Percentiles rank a stretch among this genome's conserved stretches.
phyloP scores from a whole-genome alignment of 2,113 vertebrate genomes.

The Poecilia latipinna region DNA sequence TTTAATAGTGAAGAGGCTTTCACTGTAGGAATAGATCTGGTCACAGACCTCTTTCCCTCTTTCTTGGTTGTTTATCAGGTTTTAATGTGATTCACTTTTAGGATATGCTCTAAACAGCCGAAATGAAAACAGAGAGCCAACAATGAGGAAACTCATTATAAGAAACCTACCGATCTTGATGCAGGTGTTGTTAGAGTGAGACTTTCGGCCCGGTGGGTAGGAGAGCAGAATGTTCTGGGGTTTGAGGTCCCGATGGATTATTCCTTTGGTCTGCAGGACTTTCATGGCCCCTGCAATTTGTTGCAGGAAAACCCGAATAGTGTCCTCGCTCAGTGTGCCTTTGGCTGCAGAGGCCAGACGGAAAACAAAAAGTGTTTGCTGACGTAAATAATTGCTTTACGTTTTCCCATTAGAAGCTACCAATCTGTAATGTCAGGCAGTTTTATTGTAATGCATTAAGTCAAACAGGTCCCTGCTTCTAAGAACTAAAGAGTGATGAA shows the following conservation, averaged over 20 bases:
- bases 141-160: neutral
- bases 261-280: slow-evolving; percentile 93
- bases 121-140: neutral
- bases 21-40: no score
- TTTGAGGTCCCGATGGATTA: slow-evolving; percentile 97
- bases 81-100: neutral
- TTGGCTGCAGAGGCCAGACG: slow-evolving; percentile 82
- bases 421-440: neutral
- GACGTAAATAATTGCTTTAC: neutral
- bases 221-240: slow-evolving; percentile 97
- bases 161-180: slow-evolving; percentile 92
- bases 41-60: neutral
- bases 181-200: slow-evolving; percentile 93
- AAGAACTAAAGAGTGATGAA: neutral
- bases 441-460: neutral
- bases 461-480: neutral
- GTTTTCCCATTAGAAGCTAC: neutral
- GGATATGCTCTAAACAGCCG: neutral
- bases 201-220: slow-evolving; percentile 87
- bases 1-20: no score
- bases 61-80: neutral
- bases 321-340: slow-evolving; percentile 97
- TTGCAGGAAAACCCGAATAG: slow-evolving; percentile 96
- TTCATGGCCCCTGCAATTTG: slow-evolving; percentile 97
- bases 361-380: neutral